Percentiles rank a stretch among this genome's conserved stretches.
phyloP scores from a whole-genome alignment of 2,888 invertebrate species.

The Melangyna quadrimaculata region DNA sequence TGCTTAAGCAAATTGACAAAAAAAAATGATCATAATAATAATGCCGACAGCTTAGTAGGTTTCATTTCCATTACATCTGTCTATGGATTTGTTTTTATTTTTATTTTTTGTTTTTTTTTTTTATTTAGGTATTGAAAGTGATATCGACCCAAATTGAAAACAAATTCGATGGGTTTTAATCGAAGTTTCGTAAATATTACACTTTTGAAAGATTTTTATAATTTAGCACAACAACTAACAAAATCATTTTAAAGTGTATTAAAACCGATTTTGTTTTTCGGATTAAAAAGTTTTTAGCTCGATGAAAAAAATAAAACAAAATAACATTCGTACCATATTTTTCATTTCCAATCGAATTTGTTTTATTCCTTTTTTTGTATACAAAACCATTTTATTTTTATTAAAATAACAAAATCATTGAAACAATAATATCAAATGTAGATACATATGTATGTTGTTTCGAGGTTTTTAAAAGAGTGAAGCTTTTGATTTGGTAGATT shows the following conservation, averaged over 20 bases:
- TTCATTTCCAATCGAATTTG: neutral
- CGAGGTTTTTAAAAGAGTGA: no score
- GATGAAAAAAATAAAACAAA: neutral
- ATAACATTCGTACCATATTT: neutral
- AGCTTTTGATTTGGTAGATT: no score
- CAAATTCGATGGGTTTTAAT: conserved; percentile 46
- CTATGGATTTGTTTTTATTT: conserved; percentile 16
- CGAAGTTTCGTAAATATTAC: conserved; percentile 17
- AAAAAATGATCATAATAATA: neutral
- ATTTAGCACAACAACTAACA: neutral
- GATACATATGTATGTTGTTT: no score
- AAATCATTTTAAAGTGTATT: neutral
- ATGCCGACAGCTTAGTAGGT: conserved; percentile 21
- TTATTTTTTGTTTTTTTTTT: neutral
- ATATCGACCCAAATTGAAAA: conserved; percentile 42
- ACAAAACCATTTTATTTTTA: neutral
- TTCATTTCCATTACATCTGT: conserved; percentile 55
- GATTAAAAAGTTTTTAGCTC: neutral
- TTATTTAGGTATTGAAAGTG: conserved; percentile 29
- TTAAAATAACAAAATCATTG: neutral
- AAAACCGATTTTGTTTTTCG: neutral
- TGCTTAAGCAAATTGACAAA: neutral
- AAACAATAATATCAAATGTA: neutral
- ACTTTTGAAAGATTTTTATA: neutral
- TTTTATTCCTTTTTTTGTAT: neutral